Evolutionary conservation across 2,113 vertebrate species (phyloP), one percentile per base, ranked within the genome.

Genomic region (Archocentrus centrarchus): DNA sequence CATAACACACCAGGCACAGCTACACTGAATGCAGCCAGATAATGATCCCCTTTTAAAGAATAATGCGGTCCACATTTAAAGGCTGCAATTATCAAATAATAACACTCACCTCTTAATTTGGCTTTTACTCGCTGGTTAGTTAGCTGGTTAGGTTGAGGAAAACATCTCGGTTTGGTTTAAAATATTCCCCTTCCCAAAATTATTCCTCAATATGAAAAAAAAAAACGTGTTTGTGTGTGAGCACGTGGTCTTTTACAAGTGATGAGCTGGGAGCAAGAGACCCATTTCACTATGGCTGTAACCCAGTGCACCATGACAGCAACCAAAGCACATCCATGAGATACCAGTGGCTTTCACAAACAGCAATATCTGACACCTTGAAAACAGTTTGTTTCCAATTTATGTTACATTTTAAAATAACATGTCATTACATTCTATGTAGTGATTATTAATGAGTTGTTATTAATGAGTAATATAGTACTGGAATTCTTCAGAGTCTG

Each of bases 371-470:
- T 50, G 47, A 50, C 47, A 50, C 11, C 22, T 6, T 50, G 64
- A 30, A 30, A 50, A 50, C 9, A 30, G 0, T 9, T 50, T 18
- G 17, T 30, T 2, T 4, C 37, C 64, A 68, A 30, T 30, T 0
- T 30, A 30, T 50, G 15, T 2, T 30, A 1, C 30, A 11, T 68
- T 68, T 70, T 50, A 70, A 11, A 50, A 50, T 27, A 50, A 44
- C 2, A 44, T 66, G 62, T 4, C 0, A 0, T 41, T 5, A 24
- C 13, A 15, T 66, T 66, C 3, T 50, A 3, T 50, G 17, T 11
- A 30, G 64, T 30, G 64, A 7, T 18, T 53, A 18, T 18, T 53
- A 18, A 53, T 53, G 9, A 41, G 35, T 13, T 53, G 17, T 18
- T 53, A 18, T 18, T 53, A 18, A 53, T 53, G 9, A 41, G 35